Conservation (phyloP, 2,888 invertebrate species). For the Meteorus cinctellus region DNA sequence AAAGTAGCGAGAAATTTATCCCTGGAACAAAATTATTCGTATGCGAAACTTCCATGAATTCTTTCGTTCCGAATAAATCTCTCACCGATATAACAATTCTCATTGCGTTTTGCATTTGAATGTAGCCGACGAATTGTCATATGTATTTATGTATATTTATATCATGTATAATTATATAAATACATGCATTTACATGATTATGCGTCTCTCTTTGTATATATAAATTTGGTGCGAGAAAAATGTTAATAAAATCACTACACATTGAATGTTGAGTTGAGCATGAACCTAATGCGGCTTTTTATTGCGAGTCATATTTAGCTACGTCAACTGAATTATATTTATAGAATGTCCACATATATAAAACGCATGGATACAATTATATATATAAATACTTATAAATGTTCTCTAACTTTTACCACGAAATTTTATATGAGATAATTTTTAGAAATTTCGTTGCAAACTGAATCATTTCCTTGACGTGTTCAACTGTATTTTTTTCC, state of each 20-base stretch:
- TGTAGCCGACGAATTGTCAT: neutral
- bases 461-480: neutral
- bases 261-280: conserved; percentile 37
- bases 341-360: conserved; percentile 40
- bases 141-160: conserved; percentile 21
- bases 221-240: conserved; percentile 21
- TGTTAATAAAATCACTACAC: conserved; percentile 36
- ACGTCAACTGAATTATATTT: conserved; percentile 43
- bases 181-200: neutral
- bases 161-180: neutral
- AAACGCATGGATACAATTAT: conserved; percentile 21
- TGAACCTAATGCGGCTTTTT: conserved; percentile 36
- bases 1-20: neutral
- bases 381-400: neutral
- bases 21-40: neutral
- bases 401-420: conserved; percentile 13
- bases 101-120: conserved; percentile 2
- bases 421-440: conserved; percentile 5
- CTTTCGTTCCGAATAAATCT: conserved; percentile 11
- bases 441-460: conserved; percentile 17
- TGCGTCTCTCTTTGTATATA: conserved; percentile 11
- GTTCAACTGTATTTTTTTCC: neutral
- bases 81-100: conserved; percentile 10
- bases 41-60: conserved; percentile 7
- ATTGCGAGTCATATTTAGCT: conserved; percentile 42